Percentiles rank a stretch among this genome's conserved stretches.
phyloP scores from a whole-genome alignment of 2,113 vertebrate species.

The Baryphthengus martii region DNA sequence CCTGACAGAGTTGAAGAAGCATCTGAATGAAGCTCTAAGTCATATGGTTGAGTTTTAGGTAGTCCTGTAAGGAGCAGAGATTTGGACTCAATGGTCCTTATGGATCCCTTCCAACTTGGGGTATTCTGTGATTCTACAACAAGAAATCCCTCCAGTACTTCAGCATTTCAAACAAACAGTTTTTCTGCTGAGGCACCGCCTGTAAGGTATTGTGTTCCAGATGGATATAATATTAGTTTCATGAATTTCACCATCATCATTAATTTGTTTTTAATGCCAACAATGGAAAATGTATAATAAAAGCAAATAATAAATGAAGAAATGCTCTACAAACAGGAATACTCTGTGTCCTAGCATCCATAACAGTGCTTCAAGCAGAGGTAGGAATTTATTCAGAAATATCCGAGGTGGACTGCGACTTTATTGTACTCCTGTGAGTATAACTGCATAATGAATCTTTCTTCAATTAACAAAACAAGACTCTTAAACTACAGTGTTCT shows the following conservation, averaged over 20 bases:
- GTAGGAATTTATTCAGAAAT: background rate
- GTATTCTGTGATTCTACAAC: background rate
- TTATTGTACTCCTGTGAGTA: background rate
- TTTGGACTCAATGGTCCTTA: background rate
- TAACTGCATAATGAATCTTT: background rate
- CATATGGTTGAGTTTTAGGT: background rate
- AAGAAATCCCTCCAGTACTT: background rate
- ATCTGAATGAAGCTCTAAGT: rapidly evolving
- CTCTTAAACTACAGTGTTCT: background rate
- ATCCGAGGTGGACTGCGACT: background rate
- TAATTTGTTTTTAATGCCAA: background rate
- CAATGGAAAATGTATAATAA: background rate
- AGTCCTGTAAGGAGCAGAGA: background rate
- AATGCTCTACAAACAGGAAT: background rate
- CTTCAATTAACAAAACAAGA: background rate
- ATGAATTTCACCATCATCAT: background rate
- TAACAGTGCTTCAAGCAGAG: background rate
- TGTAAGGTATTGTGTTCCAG: background rate
- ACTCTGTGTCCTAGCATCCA: background rate
- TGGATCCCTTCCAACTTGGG: background rate
- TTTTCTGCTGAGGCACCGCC: background rate
- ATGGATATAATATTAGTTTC: background rate
- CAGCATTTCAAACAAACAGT: rapidly evolving
- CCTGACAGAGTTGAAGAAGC: background rate
- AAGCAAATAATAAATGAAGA: background rate